Percentiles rank a stretch among this genome's conserved stretches.
Conservation (phyloP, 2,113 vertebrate species). For the Pavo muticus region DNA sequence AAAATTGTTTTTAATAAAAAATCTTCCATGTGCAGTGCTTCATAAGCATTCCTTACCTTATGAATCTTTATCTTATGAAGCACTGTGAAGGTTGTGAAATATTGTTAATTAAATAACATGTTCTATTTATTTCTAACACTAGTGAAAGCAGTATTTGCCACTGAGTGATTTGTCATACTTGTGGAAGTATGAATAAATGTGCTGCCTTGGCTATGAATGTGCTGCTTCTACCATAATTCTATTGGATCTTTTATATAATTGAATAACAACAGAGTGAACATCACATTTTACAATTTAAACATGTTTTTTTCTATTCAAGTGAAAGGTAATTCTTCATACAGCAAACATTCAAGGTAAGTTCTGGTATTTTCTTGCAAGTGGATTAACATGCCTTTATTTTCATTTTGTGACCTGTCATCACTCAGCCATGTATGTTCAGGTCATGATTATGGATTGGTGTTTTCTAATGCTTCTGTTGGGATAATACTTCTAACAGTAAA, state of each 20-base stretch:
- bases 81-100: background rate
- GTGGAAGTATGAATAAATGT: background rate
- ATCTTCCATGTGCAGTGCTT: background rate
- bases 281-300: background rate
- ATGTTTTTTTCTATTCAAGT: background rate
- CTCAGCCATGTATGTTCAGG: background rate
- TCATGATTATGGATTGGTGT: background rate
- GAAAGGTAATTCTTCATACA: background rate
- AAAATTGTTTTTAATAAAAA: background rate
- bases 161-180: background rate
- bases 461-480: background rate
- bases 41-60: no score
- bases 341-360: background rate
- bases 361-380: background rate
- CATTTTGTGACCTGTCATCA: background rate
- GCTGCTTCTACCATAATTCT: background rate
- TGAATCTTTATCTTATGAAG: no score
- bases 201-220: background rate
- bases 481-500: background rate
- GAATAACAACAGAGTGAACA: background rate
- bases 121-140: constrained; percentile 13
- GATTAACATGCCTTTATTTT: background rate
- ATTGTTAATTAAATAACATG: background rate
- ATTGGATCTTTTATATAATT: background rate
- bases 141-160: background rate